Conservation (phyloP, 2,888 invertebrate species). For the Torymus aiolomorphi region DNA sequence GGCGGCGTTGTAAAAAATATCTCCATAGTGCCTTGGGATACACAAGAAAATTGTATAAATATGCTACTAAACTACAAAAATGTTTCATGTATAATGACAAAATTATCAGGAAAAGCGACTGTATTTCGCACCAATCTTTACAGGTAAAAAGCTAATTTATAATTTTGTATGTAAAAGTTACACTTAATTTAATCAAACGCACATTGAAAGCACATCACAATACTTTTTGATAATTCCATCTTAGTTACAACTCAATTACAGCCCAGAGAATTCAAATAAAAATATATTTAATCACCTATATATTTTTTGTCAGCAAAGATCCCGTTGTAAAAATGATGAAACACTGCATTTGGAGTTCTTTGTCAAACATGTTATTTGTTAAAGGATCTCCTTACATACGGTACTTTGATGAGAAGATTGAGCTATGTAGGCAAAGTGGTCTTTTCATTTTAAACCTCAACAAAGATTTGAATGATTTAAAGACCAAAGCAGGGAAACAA, state of each 20-base stretch:
- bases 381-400: not conserved
- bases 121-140: too few species aligned
- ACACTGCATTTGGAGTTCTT: not conserved
- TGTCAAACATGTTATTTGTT: not conserved
- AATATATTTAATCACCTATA: too few species aligned
- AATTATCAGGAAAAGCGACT: not conserved
- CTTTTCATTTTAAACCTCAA: not conserved
- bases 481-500: not conserved
- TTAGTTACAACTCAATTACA: too few species aligned
- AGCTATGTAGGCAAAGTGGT: not conserved
- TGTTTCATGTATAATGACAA: not conserved
- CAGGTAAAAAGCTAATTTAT: too few species aligned
- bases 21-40: not conserved
- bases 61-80: not conserved
- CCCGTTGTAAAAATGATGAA: not conserved
- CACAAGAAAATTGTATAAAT: not conserved
- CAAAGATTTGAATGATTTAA: not conserved
- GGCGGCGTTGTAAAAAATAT: too few species aligned
- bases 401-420: not conserved
- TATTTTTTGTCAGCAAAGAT: too few species aligned
- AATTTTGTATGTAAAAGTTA: too few species aligned
- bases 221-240: too few species aligned
- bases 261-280: too few species aligned
- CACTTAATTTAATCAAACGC: too few species aligned
- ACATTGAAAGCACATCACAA: too few species aligned